phyloP scores from a whole-genome alignment of 2,113 vertebrate species.

The Atractosteus spatula region DNA sequence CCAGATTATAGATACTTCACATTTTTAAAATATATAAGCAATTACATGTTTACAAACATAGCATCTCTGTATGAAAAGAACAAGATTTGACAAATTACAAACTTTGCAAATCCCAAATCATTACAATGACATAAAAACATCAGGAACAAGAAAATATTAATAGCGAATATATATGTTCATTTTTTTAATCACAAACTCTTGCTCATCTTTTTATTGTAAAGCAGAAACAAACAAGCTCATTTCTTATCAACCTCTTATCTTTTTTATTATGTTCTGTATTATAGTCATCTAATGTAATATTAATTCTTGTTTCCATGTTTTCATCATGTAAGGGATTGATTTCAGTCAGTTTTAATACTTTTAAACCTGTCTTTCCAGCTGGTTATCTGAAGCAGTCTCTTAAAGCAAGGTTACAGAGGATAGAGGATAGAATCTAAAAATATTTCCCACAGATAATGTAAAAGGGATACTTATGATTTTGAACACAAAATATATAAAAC shows the following conservation, averaged over 20 bases:
- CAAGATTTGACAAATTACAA: conserved; percentile 72
- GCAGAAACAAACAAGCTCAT: conserved; percentile 34
- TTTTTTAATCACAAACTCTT: conserved; percentile 19
- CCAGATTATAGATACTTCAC: conserved; percentile 64
- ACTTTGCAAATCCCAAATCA: conserved; percentile 69
- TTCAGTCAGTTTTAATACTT: too few relatives aligned
- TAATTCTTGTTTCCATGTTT: too few relatives aligned
- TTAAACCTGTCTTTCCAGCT: too few relatives aligned
- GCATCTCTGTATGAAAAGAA: conserved; percentile 69
- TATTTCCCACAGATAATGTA: too few relatives aligned
- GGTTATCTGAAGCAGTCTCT: too few relatives aligned
- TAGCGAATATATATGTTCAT: conserved; percentile 40
- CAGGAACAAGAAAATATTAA: conserved; percentile 71
- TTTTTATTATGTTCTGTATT: too few relatives aligned
- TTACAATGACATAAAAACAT: conserved; percentile 70
- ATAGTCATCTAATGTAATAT: too few relatives aligned
- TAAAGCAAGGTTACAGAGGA: too few relatives aligned
- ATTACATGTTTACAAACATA: conserved; percentile 74
- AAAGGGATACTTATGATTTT: too few relatives aligned
- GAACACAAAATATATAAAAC: too few relatives aligned
- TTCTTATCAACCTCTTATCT: not conserved
- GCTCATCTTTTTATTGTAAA: conserved; percentile 23
- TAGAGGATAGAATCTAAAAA: too few relatives aligned
- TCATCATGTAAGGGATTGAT: too few relatives aligned
- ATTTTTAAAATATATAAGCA: conserved; percentile 73